Evolutionary conservation across 1,140 invertebrate genomes (phyloP), one percentile per base, ranked within the genome.

Genomic region (Nasonia giraulti): DNA sequence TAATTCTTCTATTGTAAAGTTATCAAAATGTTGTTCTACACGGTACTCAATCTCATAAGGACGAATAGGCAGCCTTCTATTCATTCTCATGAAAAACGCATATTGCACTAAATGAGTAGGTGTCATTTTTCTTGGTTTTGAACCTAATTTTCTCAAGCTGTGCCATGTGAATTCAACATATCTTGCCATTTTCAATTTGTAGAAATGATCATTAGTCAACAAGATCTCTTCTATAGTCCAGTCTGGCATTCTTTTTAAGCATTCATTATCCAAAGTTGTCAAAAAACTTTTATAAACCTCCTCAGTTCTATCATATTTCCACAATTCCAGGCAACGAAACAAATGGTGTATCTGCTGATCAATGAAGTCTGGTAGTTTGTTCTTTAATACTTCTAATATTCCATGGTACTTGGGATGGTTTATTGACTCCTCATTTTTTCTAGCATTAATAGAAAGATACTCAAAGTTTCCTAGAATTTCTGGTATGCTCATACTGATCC

Each of bases 1-100:
- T 27, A 95, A 62, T 89, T 96, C 95, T 80, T 94, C 90, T 0
- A 94, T 82, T 2, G 88, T 91, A 87, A 95, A 91, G 7, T 94
- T 87, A 14, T 93, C 79, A 0, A 94, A 80, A 81, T 90, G 89
- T 12, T 92, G 87, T 31, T 92, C 88, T 2, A 95, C 82, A 37
- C 89, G 89, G 84, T 91, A 89, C 87, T 96, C 95, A 23, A 94
- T 90, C 80, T 95, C 94, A 83, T 94, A 95, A 90, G 94, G 93
- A 75, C 93, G 91, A 23, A 94, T 88, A 11, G 89, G 83, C 6
- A 90, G 86, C 12, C 88, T 90, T 6, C 94, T 87, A 47, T 90
- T 87, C 2, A 94, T n/a, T 85, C 94, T 94, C 27, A 94, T 88
- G 69, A 93, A 90, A 86, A 94, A 95, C 87, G 95, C 92, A 14